Base-by-base conservation (phyloP, 2,888 invertebrate species). In the Caenorhabditis afra region DNA sequence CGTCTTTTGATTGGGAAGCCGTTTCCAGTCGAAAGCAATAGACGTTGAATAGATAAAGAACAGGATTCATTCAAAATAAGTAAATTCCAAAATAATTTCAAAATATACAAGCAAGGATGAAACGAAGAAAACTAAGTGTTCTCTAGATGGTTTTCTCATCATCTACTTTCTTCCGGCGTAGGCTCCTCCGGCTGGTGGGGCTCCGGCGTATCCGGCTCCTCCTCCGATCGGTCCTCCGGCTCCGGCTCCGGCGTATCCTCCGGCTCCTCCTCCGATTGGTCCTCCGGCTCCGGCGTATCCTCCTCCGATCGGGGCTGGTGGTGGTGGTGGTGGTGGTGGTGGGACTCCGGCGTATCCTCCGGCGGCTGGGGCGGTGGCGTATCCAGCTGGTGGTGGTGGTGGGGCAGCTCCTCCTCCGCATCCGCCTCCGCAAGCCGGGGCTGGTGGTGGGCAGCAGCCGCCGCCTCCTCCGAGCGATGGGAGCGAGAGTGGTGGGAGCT, bases 371-470 rank as follows among this genome's bases (percentile, higher is more conserved):
- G 73, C 61, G 62, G 50, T 59, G 59, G 67, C 61, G 61, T 71
- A 70, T 78, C 66, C 74, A 22, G 58, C 73, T 47, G 66, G 37
- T 57, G 66, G 58, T 66, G 74, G 73, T 71, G 53, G 58, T 53
- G 71, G 66, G 55, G 67, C 44, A 12, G 64, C 50, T 37, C 49
- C 62, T 52, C 76, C 68, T 73, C 71, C 70, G 68, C 68, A 68
- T 53, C 74, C 73, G 35, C 74, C 77, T 64, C 77, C 77, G 59
- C 81, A 77, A 44, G 65, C 50, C 47, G 81, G 74, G 22, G 74
- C 58, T 58, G 78, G 68, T 57, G 81, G 81, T 66, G 81, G 81
- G 61, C 78, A 78, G 70, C 77, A 77, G n/a, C 80, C 70, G n/a
- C 80, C 70, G 55, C 75, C 70, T 14, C 80, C 81, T 58, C 81